Conservation (phyloP, 2,113 vertebrate species). For the Spea multiplicata region DNA sequence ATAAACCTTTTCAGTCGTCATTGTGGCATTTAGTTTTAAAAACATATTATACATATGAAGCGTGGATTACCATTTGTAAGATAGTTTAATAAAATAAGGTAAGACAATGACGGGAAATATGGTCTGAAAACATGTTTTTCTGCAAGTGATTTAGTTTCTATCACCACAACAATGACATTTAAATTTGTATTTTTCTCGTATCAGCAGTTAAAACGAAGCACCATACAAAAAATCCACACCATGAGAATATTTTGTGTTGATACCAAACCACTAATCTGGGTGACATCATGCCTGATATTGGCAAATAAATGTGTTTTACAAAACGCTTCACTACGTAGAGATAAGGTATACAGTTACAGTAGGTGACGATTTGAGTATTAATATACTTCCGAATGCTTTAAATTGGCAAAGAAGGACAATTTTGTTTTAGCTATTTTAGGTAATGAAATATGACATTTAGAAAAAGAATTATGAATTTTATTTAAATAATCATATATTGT, state of each 20-base stretch:
- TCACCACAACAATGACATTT: constrained; percentile 20
- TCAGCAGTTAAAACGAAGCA: constrained; percentile 26
- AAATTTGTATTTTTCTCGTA: not conserved
- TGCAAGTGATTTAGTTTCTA: constrained; percentile 9
- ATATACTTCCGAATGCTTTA: no score
- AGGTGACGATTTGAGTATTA: not conserved
- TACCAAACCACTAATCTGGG: no score
- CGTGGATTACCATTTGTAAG: not conserved
- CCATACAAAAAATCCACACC: not conserved
- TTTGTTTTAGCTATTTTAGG: no score
- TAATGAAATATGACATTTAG: no score
- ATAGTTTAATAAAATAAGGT: not conserved
- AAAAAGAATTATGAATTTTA: no score
- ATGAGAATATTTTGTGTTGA: no score
- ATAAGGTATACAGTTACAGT: not conserved
- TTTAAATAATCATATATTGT: no score
- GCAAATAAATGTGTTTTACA: no score
- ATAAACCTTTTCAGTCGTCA: not conserved
- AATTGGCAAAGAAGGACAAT: no score
- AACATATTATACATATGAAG: not conserved
- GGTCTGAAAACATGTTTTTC: constrained; percentile 37
- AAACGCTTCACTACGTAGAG: no score
- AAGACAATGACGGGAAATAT: constrained; percentile 16
- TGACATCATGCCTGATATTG: no score
- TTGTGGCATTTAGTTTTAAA: not conserved